phyloP scores from a whole-genome alignment of 2,113 vertebrate species.

The Caracal caracal region DNA sequence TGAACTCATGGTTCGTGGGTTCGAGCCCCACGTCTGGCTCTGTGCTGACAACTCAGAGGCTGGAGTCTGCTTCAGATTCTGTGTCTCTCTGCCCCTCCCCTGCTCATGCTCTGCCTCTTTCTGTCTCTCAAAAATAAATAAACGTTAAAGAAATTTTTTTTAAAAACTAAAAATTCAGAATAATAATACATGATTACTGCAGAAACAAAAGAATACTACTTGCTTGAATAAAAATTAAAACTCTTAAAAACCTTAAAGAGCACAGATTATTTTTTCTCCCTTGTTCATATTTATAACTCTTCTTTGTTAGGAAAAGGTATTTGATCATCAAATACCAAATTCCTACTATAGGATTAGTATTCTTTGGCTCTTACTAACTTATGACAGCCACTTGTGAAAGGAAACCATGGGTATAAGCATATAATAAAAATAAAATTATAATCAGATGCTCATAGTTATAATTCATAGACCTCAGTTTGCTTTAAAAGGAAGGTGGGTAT shows the following conservation, averaged over 20 bases:
- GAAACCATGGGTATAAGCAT: neutral
- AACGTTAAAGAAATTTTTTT: neutral
- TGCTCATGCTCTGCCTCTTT: too few relatives aligned
- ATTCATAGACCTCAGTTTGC: neutral
- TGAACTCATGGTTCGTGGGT: too few relatives aligned
- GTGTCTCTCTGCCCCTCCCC: too few relatives aligned
- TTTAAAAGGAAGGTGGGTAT: neutral
- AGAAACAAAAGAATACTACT: neutral
- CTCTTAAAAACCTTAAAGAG: neutral
- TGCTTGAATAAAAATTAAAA: constrained; percentile 27
- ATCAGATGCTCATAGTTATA: neutral
- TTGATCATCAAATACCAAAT: constrained; percentile 19
- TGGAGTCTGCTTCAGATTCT: too few relatives aligned
- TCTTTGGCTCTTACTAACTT: neutral
- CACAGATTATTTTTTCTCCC: neutral
- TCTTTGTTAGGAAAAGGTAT: neutral
- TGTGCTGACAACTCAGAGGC: too few relatives aligned
- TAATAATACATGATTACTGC: neutral
- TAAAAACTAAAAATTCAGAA: neutral
- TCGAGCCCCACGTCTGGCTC: too few relatives aligned
- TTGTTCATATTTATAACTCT: neutral
- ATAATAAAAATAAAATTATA: constrained; percentile 7
- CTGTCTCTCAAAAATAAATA: too few relatives aligned
- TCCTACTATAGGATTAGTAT: neutral
- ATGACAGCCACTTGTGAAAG: neutral